Conservation (phyloP, 2,797 vertebrate species). For the Ptychadena robeensis region DNA sequence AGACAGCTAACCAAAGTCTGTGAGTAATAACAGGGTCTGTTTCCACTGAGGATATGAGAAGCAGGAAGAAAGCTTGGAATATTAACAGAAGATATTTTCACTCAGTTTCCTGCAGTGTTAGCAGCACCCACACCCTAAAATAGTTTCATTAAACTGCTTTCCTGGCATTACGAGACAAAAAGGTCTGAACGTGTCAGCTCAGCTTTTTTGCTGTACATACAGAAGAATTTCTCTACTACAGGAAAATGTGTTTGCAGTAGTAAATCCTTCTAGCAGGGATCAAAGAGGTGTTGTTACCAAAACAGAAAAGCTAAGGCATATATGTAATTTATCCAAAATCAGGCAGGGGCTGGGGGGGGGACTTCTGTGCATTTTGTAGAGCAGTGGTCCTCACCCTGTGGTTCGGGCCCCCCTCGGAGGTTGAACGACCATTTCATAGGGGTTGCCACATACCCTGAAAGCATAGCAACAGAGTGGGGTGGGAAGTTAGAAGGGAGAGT, state of each 20-base stretch:
- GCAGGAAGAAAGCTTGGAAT: conserved; percentile 46
- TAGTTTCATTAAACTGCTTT: conserved; percentile 44
- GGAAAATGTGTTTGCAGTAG: not conserved
- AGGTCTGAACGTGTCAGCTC: conserved; percentile 41
- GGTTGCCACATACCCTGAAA: too few relatives aligned
- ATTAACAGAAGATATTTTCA: conserved; percentile 26
- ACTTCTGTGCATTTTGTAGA: too few relatives aligned
- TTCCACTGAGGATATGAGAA: conserved; percentile 16
- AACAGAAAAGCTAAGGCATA: too few relatives aligned
- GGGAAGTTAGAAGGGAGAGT: too few relatives aligned
- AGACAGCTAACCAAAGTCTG: conserved; percentile 33
- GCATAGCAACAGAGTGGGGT: too few relatives aligned
- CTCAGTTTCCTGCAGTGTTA: conserved; percentile 30
- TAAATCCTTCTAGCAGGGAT: conserved; percentile 11
- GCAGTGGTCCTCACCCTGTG: too few relatives aligned
- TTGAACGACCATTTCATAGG: too few relatives aligned
- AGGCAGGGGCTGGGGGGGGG: too few relatives aligned
- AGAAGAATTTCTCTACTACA: conserved; percentile 15
- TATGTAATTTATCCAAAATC: too few relatives aligned
- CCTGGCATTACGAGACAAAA: conserved; percentile 41
- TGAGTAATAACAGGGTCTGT: conserved; percentile 38
- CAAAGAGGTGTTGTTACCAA: conserved; percentile 10
- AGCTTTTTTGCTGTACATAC: conserved; percentile 29
- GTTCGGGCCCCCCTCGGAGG: too few relatives aligned
- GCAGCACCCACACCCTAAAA: conserved; percentile 40